Percentiles rank a stretch among this genome's conserved stretches.
Evolutionary conservation across 2,113 vertebrate species (phyloP).

Genomic region (Gila orcuttii): DNA sequence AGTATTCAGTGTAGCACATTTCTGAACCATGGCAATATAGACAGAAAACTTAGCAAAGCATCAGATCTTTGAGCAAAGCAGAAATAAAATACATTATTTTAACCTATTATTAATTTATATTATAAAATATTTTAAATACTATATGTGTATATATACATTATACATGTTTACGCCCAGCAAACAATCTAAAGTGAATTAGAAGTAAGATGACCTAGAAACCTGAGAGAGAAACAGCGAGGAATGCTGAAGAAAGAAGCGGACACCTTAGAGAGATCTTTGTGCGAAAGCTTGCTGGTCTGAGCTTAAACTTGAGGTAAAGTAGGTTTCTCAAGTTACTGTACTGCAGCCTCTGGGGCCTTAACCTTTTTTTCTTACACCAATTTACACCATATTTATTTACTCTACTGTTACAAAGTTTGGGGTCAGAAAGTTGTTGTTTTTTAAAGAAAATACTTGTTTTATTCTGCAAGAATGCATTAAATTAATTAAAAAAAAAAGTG

Average conservation of each 20-base stretch:
- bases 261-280: constrained; percentile 52
- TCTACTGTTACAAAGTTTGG: too few relatives aligned
- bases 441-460: too few relatives aligned
- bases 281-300: constrained; percentile 20
- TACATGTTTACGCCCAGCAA: background rate
- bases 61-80: background rate
- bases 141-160: background rate
- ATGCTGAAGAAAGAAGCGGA: constrained; percentile 47
- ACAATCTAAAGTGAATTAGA: constrained; percentile 46
- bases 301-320: constrained; percentile 43
- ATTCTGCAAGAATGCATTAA: too few relatives aligned
- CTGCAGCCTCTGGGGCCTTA: constrained; percentile 2
- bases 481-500: too few relatives aligned
- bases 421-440: too few relatives aligned
- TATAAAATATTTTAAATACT: background rate
- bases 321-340: constrained; percentile 48
- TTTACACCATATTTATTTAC: too few relatives aligned
- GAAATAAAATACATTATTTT: background rate
- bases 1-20: background rate
- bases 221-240: constrained; percentile 33
- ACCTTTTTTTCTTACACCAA: background rate
- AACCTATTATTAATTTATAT: background rate
- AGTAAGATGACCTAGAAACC: constrained; percentile 56
- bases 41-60: background rate
- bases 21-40: background rate